Evolutionary conservation across 2,888 invertebrate species (phyloP).

Genomic region (Spilarctia lutea): DNA sequence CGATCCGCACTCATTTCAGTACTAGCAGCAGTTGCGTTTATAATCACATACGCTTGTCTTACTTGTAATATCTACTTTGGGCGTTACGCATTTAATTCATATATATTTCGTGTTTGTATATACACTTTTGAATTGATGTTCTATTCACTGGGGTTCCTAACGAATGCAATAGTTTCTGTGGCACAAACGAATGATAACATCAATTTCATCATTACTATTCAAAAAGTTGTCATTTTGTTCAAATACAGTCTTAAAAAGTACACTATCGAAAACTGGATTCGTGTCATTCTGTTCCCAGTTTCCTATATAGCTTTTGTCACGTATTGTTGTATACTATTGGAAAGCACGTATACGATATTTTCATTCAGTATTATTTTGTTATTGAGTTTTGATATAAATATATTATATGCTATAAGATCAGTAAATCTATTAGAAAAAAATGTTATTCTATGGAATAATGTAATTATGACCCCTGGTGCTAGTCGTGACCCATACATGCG

Average conservation of each 20-base stretch:
- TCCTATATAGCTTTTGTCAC: background rate
- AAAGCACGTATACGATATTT: background rate
- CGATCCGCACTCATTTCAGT: background rate
- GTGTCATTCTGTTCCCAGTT: background rate
- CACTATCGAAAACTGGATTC: background rate
- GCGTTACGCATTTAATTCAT: background rate
- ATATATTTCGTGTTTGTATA: background rate
- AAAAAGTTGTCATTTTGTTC: slow-evolving; percentile 9
- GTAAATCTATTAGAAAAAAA: slow-evolving; percentile 19
- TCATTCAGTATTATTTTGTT: background rate
- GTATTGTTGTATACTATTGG: background rate
- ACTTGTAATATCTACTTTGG: background rate
- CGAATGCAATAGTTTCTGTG: background rate
- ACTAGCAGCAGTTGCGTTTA: background rate
- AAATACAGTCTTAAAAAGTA: background rate
- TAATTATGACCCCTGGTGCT: background rate
- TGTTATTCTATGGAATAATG: slow-evolving; percentile 11
- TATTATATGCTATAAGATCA: background rate
- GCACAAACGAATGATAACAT: background rate
- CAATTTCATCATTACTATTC: slow-evolving; percentile 7
- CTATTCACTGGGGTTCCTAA: background rate
- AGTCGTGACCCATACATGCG: background rate
- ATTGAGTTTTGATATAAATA: slow-evolving; percentile 12
- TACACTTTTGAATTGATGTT: background rate
- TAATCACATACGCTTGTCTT: background rate